Conservation (phyloP, 2,797 vertebrate genomes). For the Acrocephalus scirpaceus region DNA sequence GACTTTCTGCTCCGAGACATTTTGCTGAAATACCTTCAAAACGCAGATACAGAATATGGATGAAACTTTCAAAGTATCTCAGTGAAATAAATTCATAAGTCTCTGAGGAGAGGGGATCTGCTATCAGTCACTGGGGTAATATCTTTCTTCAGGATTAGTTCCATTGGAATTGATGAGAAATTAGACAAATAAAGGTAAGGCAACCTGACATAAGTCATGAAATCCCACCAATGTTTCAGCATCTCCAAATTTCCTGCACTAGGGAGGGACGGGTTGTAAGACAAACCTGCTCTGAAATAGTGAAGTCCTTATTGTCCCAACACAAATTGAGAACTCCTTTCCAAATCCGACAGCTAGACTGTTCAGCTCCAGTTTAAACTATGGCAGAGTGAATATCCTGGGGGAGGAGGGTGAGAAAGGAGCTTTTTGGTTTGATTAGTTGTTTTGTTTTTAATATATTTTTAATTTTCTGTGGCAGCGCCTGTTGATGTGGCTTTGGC, state of each 20-base stretch:
- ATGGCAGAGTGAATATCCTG: not conserved
- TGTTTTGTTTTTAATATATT: slow-evolving; percentile 5
- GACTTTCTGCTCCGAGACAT: not conserved
- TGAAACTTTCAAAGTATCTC: not conserved
- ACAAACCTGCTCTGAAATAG: not conserved
- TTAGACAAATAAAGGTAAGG: not conserved
- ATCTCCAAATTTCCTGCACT: not conserved
- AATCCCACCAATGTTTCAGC: not conserved
- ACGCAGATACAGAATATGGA: not conserved
- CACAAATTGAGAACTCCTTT: not conserved
- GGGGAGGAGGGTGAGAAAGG: not conserved
- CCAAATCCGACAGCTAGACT: not conserved
- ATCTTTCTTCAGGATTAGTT: not conserved
- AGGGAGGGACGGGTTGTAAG: not conserved
- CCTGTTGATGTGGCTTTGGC: slow-evolving; percentile 8
- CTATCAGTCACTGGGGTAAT: not conserved
- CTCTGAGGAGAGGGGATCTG: not conserved
- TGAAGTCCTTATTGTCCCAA: not conserved
- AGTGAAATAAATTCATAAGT: not conserved
- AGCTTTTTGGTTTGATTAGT: not conserved
- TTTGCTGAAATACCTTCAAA: slow-evolving; percentile 27
- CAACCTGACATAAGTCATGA: not conserved
- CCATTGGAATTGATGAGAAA: slow-evolving; percentile 20
- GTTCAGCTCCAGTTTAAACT: not conserved
- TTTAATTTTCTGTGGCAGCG: not conserved